Evolutionary conservation across 2,888 invertebrate species (phyloP).

Genomic region (Ecdyonurus torrentis): DNA sequence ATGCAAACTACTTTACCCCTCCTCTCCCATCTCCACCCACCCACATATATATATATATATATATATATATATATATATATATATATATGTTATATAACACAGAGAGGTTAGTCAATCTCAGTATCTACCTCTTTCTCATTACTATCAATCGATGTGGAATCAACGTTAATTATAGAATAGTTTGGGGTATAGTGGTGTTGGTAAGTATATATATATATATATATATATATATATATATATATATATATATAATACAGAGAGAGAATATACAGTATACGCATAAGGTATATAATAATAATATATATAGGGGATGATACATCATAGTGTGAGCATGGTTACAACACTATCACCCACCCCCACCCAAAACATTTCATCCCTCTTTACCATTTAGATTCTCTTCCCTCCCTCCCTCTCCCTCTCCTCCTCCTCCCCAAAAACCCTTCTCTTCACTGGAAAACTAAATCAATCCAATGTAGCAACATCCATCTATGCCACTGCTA

Average conservation of each 20-base stretch:
- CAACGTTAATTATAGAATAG: slow-evolving; percentile 3
- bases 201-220: too few relatives aligned
- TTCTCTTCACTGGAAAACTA: too few relatives aligned
- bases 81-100: too few relatives aligned
- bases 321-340: not conserved
- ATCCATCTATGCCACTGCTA: slow-evolving; percentile 1
- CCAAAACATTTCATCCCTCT: not conserved
- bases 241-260: too few relatives aligned
- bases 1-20: too few relatives aligned
- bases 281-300: too few relatives aligned
- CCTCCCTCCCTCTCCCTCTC: not conserved
- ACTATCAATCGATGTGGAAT: slow-evolving; percentile 1
- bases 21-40: too few relatives aligned
- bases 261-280: too few relatives aligned
- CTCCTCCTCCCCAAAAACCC: not conserved
- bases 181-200: not conserved
- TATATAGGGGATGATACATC: not conserved
- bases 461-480: slow-evolving; percentile 3
- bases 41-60: too few relatives aligned
- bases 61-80: too few relatives aligned
- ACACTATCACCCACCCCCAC: not conserved
- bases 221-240: too few relatives aligned
- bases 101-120: not conserved
- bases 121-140: not conserved
- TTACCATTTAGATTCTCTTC: too few relatives aligned